A percentile compares a stretch with the other conserved stretches of the same genome.
These are phyloP conservation scores for Triplophysa tibetana DNA, from an alignment of 2,113 vertebrate genomes.

Conservation along the genomic window DNA sequence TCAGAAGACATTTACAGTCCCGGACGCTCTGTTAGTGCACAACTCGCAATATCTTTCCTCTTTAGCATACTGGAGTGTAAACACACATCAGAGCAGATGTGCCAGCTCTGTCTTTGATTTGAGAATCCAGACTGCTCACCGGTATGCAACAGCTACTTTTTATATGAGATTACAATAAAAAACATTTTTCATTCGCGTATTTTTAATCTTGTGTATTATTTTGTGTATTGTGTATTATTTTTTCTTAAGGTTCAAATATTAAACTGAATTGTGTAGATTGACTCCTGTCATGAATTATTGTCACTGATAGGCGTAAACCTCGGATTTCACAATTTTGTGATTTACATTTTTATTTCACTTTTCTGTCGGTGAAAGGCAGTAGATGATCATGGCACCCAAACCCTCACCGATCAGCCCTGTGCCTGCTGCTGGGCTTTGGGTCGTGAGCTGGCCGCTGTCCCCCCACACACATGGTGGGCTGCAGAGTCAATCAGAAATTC, in stretches of 20 bases:
- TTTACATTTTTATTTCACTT: background rate
- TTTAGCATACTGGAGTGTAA: conserved; percentile 12
- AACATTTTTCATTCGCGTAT: too few relatives aligned
- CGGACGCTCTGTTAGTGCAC: background rate
- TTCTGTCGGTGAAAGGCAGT: background rate
- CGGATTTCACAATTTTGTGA: too few relatives aligned
- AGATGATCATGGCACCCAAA: background rate
- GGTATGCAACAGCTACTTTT: background rate
- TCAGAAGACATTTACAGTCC: background rate
- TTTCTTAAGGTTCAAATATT: too few relatives aligned
- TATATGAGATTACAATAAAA: too few relatives aligned
- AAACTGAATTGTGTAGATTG: too few relatives aligned
- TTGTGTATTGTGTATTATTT: too few relatives aligned
- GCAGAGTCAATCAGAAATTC: conserved; percentile 18
- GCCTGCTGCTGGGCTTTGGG: conserved; percentile 22
- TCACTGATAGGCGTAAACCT: too few relatives aligned
- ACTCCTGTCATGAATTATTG: too few relatives aligned
- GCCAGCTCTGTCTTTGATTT: conserved; percentile 11
- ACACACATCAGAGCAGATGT: conserved; percentile 17
- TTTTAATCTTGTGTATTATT: too few relatives aligned
- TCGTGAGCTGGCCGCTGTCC: conserved; percentile 17
- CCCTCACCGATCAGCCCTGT: conserved; percentile 10
- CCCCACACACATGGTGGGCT: conserved; percentile 18
- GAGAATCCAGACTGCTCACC: background rate
- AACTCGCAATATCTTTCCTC: background rate